Evolutionary conservation across 2,888 invertebrate genomes (phyloP).

Genomic region (Sisyra terminalis): DNA sequence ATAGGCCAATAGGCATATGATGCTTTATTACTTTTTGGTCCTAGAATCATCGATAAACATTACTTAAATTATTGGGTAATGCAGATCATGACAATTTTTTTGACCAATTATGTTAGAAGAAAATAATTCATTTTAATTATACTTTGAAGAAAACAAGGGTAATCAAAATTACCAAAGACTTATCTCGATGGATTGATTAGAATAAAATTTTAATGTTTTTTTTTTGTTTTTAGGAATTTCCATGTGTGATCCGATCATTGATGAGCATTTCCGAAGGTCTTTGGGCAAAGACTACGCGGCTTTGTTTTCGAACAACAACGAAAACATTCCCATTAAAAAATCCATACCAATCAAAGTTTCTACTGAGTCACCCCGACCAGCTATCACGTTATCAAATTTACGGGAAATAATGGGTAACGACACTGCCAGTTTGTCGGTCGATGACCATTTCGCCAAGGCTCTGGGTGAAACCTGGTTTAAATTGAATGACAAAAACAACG

Average conservation of each 20-base stretch:
- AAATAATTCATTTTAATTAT: no score
- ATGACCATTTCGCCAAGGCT: slow-evolving; percentile 86
- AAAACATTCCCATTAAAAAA: slow-evolving; percentile 18
- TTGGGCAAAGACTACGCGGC: slow-evolving; percentile 67
- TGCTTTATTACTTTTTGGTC: no score
- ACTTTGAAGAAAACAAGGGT: no score
- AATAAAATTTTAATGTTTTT: slow-evolving; percentile 4
- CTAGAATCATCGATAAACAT: no score
- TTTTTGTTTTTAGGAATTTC: slow-evolving; percentile 39
- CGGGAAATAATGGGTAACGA: slow-evolving; percentile 38
- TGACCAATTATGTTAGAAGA: no score
- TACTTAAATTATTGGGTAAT: no score
- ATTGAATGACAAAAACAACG: slow-evolving; percentile 45
- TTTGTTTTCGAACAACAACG: slow-evolving; percentile 42
- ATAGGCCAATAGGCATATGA: no score
- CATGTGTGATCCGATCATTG: slow-evolving; percentile 80
- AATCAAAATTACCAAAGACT: no score
- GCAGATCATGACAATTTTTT: no score
- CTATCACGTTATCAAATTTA: slow-evolving; percentile 14
- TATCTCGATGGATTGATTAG: no score
- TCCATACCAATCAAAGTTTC: slow-evolving; percentile 14
- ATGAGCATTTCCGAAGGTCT: slow-evolving; percentile 89
- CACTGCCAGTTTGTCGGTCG: slow-evolving; percentile 48
- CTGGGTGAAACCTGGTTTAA: slow-evolving; percentile 71
- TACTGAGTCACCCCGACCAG: slow-evolving; percentile 10